Conservation (phyloP, 2,888 invertebrate genomes). For the Elysia crispata region DNA sequence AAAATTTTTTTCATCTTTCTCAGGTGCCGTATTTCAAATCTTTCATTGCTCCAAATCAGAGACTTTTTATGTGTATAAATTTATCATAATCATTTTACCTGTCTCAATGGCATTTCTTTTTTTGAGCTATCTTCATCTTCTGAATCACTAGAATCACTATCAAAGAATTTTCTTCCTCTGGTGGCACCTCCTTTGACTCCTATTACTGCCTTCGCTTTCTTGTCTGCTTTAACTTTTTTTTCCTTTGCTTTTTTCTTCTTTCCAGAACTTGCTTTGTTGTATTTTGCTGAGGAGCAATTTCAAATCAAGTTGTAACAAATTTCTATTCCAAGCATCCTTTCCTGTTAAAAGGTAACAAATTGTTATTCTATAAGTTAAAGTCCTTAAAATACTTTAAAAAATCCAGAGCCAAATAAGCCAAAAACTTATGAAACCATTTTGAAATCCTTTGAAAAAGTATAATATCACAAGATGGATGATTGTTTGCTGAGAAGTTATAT, state of each 20-base stretch:
- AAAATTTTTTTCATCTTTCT: too few relatives aligned
- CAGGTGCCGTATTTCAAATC: too few relatives aligned
- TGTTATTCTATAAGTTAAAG: neutral
- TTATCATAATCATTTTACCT: constrained; percentile 13
- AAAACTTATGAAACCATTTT: neutral
- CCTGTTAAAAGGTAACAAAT: neutral
- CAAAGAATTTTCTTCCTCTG: constrained; percentile 10
- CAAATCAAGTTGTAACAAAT: neutral
- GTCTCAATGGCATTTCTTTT: constrained; percentile 15
- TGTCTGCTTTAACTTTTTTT: constrained; percentile 25
- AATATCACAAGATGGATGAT: too few relatives aligned
- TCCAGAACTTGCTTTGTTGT: constrained; percentile 73
- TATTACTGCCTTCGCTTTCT: constrained; percentile 37
- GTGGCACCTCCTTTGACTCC: neutral
- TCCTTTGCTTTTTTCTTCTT: constrained; percentile 65
- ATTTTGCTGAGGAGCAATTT: constrained; percentile 68
- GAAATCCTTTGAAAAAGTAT: too few relatives aligned
- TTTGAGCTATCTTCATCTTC: constrained; percentile 37
- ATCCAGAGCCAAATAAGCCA: neutral
- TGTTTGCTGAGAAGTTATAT: too few relatives aligned
- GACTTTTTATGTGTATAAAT: too few relatives aligned
- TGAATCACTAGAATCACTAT: constrained; percentile 40
- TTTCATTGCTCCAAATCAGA: too few relatives aligned
- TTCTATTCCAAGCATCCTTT: neutral
- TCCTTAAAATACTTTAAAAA: too few relatives aligned